Percentiles rank a stretch among this genome's conserved stretches.
phyloP scores from a whole-genome alignment of 1,140 invertebrate species.

The Dufourea novaeangliae region DNA sequence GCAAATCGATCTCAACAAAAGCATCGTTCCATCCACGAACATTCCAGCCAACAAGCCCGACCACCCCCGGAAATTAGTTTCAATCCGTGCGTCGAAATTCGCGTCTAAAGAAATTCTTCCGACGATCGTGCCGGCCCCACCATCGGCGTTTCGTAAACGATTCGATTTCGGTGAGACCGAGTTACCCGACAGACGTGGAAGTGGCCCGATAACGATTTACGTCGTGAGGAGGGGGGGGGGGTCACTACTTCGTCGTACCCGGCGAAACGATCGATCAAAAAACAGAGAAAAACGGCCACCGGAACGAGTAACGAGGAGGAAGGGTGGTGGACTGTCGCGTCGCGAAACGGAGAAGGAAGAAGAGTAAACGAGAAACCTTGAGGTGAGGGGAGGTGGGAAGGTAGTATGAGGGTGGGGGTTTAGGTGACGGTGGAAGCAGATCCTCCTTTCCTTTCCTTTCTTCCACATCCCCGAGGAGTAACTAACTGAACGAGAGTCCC shows the following conservation, averaged over 20 bases:
- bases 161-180: slow-evolving; percentile 26
- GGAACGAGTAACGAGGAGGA: not conserved
- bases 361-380: slow-evolving; percentile 27
- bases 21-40: not conserved
- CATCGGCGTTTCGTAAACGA: slow-evolving; percentile 41
- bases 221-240: no score
- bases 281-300: slow-evolving; percentile 23
- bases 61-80: slow-evolving; percentile 23
- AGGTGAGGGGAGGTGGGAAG: not conserved
- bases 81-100: slow-evolving; percentile 2
- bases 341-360: slow-evolving; percentile 18
- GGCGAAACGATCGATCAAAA: slow-evolving; percentile 63
- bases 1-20: no score
- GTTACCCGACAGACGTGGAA: slow-evolving; percentile 40
- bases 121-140: not conserved
- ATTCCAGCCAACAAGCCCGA: not conserved
- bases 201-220: slow-evolving; percentile 60
- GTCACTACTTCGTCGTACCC: not conserved
- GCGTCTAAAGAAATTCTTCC: slow-evolving; percentile 22
- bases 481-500: slow-evolving; percentile 79
- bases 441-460: slow-evolving; percentile 46
- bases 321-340: not conserved
- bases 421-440: not conserved
- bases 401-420: not conserved
- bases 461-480: slow-evolving; percentile 68